These are phyloP conservation scores for Cyphomyrmex costatus DNA, from an alignment of 1,140 invertebrate genomes.

Conservation along the genomic window DNA sequence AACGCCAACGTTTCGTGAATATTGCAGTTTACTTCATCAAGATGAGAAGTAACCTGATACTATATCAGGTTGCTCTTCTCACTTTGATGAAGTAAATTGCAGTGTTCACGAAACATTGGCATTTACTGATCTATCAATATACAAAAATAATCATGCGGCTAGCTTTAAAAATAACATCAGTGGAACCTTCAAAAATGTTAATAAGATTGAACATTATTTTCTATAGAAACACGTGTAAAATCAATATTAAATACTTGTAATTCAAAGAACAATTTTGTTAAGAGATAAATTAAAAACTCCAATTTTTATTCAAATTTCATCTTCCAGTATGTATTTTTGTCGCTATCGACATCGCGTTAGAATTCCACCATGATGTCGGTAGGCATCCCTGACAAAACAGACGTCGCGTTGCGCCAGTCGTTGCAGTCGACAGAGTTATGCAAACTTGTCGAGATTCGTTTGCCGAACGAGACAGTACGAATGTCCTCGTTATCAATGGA, in stretches of 20 bases:
- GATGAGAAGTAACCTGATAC: too few species aligned
- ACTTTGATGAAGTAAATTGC: too few species aligned
- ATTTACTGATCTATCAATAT: too few species aligned
- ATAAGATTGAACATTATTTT: neutral
- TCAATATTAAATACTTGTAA: neutral
- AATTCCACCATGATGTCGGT: slow-evolving; percentile 27
- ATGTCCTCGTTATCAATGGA: slow-evolving; percentile 66
- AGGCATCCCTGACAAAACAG: slow-evolving; percentile 56
- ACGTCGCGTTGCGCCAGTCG: slow-evolving; percentile 45
- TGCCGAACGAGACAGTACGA: slow-evolving; percentile 52
- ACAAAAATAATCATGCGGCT: too few species aligned
- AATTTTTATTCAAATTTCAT: slow-evolving; percentile 17
- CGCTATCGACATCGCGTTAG: slow-evolving; percentile 22
- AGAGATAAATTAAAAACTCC: neutral
- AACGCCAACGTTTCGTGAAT: too few species aligned
- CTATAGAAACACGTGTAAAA: neutral
- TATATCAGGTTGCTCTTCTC: too few species aligned
- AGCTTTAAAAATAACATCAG: too few species aligned
- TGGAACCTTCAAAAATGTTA: too few species aligned
- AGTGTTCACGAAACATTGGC: too few species aligned
- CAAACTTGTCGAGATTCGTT: slow-evolving; percentile 69
- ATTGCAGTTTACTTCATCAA: too few species aligned
- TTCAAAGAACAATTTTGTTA: neutral
- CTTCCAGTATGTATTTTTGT: slow-evolving; percentile 21
- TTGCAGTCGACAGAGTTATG: slow-evolving; percentile 57